A percentile compares a stretch with the other conserved stretches of the same genome.
phyloP scores from a whole-genome alignment of 1,140 invertebrate species.

The Papilio aristodemus region DNA sequence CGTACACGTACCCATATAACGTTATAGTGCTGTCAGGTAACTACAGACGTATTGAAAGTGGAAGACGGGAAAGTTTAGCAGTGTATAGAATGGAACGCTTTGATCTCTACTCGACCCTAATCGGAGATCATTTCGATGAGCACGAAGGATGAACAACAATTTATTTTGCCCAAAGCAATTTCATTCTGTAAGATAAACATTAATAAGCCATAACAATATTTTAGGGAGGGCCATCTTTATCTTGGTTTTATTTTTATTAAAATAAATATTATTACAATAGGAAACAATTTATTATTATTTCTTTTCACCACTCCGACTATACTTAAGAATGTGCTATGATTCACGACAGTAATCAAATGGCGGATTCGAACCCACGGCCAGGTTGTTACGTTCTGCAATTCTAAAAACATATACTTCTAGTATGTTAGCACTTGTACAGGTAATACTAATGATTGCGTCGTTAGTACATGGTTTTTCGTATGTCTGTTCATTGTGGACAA shows the following conservation, averaged over 20 bases:
- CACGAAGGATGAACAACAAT: conserved; percentile 6
- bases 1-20: conserved; percentile 6
- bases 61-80: conserved; percentile 23
- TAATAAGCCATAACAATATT: conserved; percentile 4
- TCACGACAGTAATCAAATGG: too few species aligned
- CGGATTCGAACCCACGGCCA: too few species aligned
- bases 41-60: conserved; percentile 27
- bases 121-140: conserved; percentile 22
- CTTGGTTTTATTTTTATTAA: background rate
- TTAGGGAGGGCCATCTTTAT: background rate
- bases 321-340: too few species aligned
- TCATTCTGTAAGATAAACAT: conserved; percentile 19
- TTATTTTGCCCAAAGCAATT: conserved; percentile 30
- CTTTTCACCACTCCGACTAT: too few species aligned
- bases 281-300: too few species aligned
- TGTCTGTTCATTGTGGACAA: background rate
- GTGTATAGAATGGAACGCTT: conserved; percentile 24
- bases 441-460: too few species aligned
- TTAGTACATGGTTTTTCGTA: too few species aligned
- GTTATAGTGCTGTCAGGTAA: background rate
- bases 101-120: conserved; percentile 30
- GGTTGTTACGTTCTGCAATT: too few species aligned
- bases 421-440: too few species aligned
- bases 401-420: too few species aligned
- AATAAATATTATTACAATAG: too few species aligned